Percentiles rank a stretch among this genome's conserved stretches.
Conservation (phyloP, 2,113 vertebrate species). For the Felis chaus region DNA sequence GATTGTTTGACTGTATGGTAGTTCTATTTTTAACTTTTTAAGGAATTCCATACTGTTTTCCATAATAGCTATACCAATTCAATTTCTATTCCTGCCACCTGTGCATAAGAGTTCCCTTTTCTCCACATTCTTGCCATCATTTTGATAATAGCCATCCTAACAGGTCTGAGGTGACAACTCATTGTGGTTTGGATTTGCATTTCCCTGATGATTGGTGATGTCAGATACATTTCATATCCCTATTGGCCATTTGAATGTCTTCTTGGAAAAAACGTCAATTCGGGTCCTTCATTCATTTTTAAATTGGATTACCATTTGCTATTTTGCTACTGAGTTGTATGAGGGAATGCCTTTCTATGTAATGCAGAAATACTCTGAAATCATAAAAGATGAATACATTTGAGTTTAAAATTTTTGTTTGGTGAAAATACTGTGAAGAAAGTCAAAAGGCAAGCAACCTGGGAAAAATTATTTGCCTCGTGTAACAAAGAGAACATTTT, state of each 20-base stretch:
- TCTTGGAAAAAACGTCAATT: not conserved
- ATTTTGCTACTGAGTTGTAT: not conserved
- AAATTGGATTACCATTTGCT: not conserved
- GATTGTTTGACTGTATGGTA: not conserved
- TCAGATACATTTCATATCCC: not conserved
- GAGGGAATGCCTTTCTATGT: not conserved
- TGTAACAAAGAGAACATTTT: not conserved
- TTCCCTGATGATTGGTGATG: not conserved
- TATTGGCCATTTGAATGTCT: not conserved
- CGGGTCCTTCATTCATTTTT: not conserved
- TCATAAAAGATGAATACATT: slow-evolving; percentile 1
- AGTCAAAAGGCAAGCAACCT: not conserved
- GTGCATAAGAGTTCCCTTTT: not conserved
- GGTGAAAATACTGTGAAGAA: not conserved
- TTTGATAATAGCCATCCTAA: not conserved
- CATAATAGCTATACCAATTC: not conserved
- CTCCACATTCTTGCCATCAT: not conserved
- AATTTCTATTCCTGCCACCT: not conserved
- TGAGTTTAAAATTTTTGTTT: not conserved
- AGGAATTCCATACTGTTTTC: not conserved
- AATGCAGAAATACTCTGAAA: not conserved
- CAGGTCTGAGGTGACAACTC: not conserved
- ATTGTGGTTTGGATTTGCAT: not conserved
- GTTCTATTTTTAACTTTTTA: not conserved
- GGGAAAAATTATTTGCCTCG: not conserved